Percentiles rank a stretch among this genome's conserved stretches.
Evolutionary conservation across 2,888 invertebrate genomes (phyloP).

Genomic region (Leptopilina drosophilae): DNA sequence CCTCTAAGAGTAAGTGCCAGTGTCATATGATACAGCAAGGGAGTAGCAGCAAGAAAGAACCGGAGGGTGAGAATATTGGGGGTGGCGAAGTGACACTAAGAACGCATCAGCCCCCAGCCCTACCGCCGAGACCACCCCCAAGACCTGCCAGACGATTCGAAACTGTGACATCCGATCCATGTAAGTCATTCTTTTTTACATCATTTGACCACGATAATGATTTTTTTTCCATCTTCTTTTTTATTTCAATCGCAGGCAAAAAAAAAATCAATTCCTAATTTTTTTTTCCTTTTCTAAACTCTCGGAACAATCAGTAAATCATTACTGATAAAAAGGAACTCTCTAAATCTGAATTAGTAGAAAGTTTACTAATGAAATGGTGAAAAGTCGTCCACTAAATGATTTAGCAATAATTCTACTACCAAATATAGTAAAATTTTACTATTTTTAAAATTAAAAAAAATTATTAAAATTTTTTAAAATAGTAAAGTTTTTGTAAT

Average conservation of each 20-base stretch:
- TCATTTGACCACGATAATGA: not conserved
- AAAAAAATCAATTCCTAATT: too few species aligned
- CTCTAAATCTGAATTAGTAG: too few species aligned
- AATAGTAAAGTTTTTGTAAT: too few species aligned
- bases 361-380: too few species aligned
- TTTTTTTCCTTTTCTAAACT: too few species aligned
- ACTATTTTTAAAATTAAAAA: too few species aligned
- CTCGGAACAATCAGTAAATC: too few species aligned
- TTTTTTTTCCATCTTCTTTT: not conserved
- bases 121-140: slow-evolving; percentile 74
- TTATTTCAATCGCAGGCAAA: not conserved
- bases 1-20: slow-evolving; percentile 70
- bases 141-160: slow-evolving; percentile 73
- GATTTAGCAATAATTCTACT: too few species aligned
- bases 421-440: too few species aligned
- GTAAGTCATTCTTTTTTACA: slow-evolving; percentile 62
- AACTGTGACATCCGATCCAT: slow-evolving; percentile 66
- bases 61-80: slow-evolving; percentile 68
- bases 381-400: too few species aligned
- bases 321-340: too few species aligned
- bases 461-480: too few species aligned
- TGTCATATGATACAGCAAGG: slow-evolving; percentile 71
- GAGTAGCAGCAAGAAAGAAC: slow-evolving; percentile 63
- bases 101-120: slow-evolving; percentile 74
- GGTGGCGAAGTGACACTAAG: slow-evolving; percentile 68